Conservation (phyloP, 1,140 invertebrate species). For the Stratiolaelaps scimitus region DNA sequence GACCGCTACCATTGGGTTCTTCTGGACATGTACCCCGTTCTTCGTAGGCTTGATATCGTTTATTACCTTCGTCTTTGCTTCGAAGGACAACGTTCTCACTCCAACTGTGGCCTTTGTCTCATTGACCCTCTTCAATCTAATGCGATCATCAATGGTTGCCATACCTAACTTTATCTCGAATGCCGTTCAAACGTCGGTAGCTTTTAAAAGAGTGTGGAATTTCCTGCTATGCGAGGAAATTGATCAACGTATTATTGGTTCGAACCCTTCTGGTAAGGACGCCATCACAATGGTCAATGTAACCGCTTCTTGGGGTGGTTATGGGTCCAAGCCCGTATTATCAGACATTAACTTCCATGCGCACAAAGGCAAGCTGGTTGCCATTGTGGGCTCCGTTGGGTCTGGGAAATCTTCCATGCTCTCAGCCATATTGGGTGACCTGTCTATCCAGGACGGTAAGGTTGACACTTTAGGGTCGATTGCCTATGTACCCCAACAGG, state of each 20-base stretch:
- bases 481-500: slow-evolving; percentile 43
- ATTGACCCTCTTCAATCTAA: slow-evolving; percentile 33
- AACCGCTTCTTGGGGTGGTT: background rate
- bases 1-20: slow-evolving; percentile 31
- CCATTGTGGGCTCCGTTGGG: slow-evolving; percentile 54
- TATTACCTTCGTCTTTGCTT: slow-evolving; percentile 33
- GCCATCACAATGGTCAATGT: too few species aligned
- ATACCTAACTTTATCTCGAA: slow-evolving; percentile 30
- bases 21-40: slow-evolving; percentile 32
- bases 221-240: background rate
- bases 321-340: slow-evolving; percentile 31
- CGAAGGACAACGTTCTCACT: slow-evolving; percentile 36
- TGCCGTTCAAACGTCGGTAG: background rate
- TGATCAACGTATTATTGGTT: too few species aligned
- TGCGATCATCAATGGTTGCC: slow-evolving; percentile 32
- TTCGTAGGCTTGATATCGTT: slow-evolving; percentile 32
- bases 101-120: slow-evolving; percentile 34
- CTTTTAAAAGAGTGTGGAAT: background rate
- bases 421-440: slow-evolving; percentile 50
- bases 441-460: slow-evolving; percentile 36
- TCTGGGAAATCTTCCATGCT: slow-evolving; percentile 56
- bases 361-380: slow-evolving; percentile 48
- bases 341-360: slow-evolving; percentile 38
- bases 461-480: slow-evolving; percentile 36
- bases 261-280: too few species aligned